A percentile compares a stretch with the other conserved stretches of the same genome.
Conservation (phyloP, 1,140 invertebrate genomes). For the Tetramorium parvispinum region DNA sequence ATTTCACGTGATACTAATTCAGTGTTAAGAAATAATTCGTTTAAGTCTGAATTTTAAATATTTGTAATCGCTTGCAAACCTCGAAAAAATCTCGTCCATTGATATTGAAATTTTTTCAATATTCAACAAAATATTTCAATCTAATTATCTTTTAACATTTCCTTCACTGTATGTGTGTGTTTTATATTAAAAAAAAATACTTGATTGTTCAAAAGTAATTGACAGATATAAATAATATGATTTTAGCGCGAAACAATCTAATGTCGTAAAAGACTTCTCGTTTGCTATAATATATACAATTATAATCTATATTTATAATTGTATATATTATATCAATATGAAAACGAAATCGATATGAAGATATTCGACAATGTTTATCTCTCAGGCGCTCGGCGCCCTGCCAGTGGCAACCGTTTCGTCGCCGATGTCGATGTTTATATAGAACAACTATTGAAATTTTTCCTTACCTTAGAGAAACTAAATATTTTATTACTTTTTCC, state of each 20-base stretch:
- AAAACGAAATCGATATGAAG: conserved; percentile 4
- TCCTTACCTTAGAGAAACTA: background rate
- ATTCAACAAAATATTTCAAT: background rate
- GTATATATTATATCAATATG: background rate
- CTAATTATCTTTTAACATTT: background rate
- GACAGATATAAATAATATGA: background rate
- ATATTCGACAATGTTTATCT: background rate
- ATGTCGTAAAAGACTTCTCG: background rate
- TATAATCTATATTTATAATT: conserved; percentile 5
- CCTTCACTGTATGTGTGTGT: no score
- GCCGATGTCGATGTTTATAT: background rate
- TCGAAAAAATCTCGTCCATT: background rate
- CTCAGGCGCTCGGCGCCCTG: background rate
- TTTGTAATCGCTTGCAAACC: background rate
- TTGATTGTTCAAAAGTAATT: background rate
- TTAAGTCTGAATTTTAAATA: background rate
- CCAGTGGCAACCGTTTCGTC: conserved; percentile 3
- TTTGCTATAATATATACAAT: no score
- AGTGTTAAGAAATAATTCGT: background rate
- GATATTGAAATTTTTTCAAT: background rate
- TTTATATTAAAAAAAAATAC: background rate
- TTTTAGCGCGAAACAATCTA: background rate
- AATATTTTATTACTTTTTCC: background rate
- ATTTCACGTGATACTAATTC: background rate
- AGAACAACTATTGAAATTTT: background rate